Conservation (phyloP, 1,140 invertebrate species). For the Periplaneta americana region DNA sequence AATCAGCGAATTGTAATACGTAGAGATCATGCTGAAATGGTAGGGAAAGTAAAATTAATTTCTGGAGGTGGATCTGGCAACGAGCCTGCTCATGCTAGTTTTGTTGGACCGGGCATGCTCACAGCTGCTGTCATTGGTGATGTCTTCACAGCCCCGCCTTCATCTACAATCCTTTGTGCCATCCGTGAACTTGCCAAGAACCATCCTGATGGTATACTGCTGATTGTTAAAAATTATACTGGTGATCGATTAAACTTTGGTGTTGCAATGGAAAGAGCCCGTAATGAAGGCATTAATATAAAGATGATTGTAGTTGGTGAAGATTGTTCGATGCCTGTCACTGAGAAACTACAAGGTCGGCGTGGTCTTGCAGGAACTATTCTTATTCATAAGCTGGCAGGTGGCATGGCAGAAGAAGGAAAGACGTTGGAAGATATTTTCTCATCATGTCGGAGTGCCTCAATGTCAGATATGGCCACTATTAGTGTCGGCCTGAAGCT, state of each 20-base stretch:
- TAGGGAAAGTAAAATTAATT: slow-evolving; percentile 48
- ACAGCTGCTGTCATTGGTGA: slow-evolving; percentile 58
- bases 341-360: slow-evolving; percentile 37
- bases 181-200: slow-evolving; percentile 42
- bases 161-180: slow-evolving; percentile 43
- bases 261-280: slow-evolving; percentile 45
- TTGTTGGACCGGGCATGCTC: slow-evolving; percentile 62
- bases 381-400: slow-evolving; percentile 59
- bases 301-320: slow-evolving; percentile 34
- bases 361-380: slow-evolving; percentile 54
- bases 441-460: neutral
- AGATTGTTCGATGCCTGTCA: slow-evolving; percentile 40
- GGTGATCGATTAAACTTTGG: slow-evolving; percentile 61
- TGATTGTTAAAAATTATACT: slow-evolving; percentile 57
- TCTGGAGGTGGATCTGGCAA: slow-evolving; percentile 62
- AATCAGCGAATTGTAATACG: slow-evolving; percentile 43
- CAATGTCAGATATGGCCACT: slow-evolving; percentile 22
- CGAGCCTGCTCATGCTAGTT: slow-evolving; percentile 57
- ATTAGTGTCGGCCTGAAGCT: slow-evolving; percentile 25
- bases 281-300: slow-evolving; percentile 39
- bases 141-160: slow-evolving; percentile 53
- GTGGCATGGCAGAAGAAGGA: slow-evolving; percentile 56
- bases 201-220: slow-evolving; percentile 40
- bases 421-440: slow-evolving; percentile 37
- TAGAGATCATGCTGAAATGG: slow-evolving; percentile 34